Evolutionary conservation across 2,113 vertebrate genomes (phyloP), one percentile per base, ranked within the genome.

Genomic region (Gallinago jamesoni): DNA sequence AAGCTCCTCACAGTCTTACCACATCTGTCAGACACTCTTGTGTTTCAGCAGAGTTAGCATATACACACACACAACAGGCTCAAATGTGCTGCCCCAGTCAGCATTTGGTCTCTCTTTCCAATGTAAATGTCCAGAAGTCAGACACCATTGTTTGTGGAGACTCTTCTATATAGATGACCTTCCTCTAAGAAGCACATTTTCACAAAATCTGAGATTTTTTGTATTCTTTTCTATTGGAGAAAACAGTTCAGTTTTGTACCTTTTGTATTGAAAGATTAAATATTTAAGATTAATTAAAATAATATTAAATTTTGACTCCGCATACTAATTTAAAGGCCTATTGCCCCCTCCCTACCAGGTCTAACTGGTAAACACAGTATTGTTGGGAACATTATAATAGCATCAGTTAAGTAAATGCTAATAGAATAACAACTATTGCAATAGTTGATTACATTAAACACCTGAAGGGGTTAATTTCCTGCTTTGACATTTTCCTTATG

Each of bases 381-480:
- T 2, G 0, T 10, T 47, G 43, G 28, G 30, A 93, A 60, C 92
- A 68, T 55, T 83, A 48, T 62, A 31, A 66, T 53, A 47, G 30
- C 52, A 81, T 85, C 21, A 87, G 16, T 76, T 84, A 89, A 92
- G 53, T 47, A 86, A 60, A 35, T 64, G 41, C 27, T 50, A 7
- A 66, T 76, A 64, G 50, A 6, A 28, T 86, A 84, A 79, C 59
- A 64, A 66, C 59, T 55, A 52, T 31, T 77, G 69, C 75, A 73
- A 37, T 67, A 87, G 82, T 91, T 89, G 43, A 75, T 39, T 85
- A 66, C 25, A 19, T 27, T 2, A 88, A 88, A 52, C 30, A 35
- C 14, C 67, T 84, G 47, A 95, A 95, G 43, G 64, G 55, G 96
- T 90, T 94, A 28, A 88, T 95, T 94, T 95, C 94, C 87, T 89